phyloP scores from a whole-genome alignment of 1,140 invertebrate species.

The Drosophila rhopaloa region DNA sequence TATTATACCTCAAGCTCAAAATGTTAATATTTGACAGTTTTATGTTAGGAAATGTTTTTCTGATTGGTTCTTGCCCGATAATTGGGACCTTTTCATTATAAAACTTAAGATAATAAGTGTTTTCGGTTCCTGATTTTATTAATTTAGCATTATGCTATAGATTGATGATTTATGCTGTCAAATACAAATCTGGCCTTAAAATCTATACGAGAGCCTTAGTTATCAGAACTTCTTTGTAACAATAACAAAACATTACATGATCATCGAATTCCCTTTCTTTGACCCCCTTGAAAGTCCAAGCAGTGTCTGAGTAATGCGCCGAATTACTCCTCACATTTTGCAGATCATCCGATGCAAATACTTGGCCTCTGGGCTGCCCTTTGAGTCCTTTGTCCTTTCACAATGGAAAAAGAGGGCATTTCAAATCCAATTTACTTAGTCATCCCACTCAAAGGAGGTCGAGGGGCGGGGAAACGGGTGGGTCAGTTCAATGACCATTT shows the following conservation, averaged over 20 bases:
- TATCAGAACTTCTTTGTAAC: too few species aligned
- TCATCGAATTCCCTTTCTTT: not conserved
- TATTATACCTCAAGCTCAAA: too few species aligned
- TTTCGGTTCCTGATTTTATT: too few species aligned
- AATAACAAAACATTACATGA: not conserved
- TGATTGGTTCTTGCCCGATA: too few species aligned
- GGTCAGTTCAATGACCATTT: slow-evolving; percentile 48
- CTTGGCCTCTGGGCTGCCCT: not conserved
- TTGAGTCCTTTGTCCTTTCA: slow-evolving; percentile 14
- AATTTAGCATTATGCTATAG: too few species aligned
- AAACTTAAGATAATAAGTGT: too few species aligned
- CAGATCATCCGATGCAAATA: slow-evolving; percentile 33
- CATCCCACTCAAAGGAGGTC: slow-evolving; percentile 30
- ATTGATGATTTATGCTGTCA: too few species aligned
- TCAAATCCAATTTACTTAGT: slow-evolving; percentile 73
- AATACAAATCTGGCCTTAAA: too few species aligned
- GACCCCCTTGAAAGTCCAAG: not conserved
- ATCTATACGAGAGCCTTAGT: too few species aligned
- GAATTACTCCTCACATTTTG: slow-evolving; percentile 1
- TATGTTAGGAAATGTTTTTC: too few species aligned
- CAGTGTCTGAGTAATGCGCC: slow-evolving; percentile 2
- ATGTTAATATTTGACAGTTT: too few species aligned
- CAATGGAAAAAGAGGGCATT: slow-evolving; percentile 37
- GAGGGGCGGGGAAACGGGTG: slow-evolving; percentile 4
- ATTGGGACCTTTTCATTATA: too few species aligned